phyloP scores from a whole-genome alignment of 2,113 vertebrate species.

The Ammodramus savannarum region DNA sequence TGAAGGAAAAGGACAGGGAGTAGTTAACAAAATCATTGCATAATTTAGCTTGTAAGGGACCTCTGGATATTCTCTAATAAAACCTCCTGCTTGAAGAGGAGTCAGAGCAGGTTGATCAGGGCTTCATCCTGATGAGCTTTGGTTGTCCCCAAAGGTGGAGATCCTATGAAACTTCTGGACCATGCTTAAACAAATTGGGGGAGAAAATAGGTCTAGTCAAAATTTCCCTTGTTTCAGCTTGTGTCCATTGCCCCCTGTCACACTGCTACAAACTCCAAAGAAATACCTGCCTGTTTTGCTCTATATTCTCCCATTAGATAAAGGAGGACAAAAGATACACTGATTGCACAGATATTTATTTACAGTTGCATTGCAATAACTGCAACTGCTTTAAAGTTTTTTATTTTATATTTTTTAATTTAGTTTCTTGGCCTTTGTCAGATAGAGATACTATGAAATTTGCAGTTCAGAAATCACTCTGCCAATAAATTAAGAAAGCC shows the following conservation, averaged over 20 bases:
- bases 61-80: background rate
- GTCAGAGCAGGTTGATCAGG: background rate
- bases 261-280: background rate
- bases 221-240: background rate
- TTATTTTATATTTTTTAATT: background rate
- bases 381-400: background rate
- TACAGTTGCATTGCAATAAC: background rate
- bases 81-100: background rate
- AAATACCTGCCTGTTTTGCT: background rate
- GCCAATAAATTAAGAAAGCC: background rate
- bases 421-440: background rate
- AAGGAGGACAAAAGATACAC: background rate
- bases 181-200: accelerated
- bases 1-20: background rate
- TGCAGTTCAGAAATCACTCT: background rate
- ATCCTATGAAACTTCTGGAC: background rate
- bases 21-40: background rate
- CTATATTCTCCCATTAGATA: background rate
- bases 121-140: background rate
- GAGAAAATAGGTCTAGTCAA: background rate
- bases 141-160: background rate
- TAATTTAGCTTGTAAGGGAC: background rate
- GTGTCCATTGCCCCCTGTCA: background rate
- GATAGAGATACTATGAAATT: background rate
- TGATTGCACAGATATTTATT: background rate